phyloP scores from a whole-genome alignment of 2,797 vertebrate genomes.

The Mustela erminea region DNA sequence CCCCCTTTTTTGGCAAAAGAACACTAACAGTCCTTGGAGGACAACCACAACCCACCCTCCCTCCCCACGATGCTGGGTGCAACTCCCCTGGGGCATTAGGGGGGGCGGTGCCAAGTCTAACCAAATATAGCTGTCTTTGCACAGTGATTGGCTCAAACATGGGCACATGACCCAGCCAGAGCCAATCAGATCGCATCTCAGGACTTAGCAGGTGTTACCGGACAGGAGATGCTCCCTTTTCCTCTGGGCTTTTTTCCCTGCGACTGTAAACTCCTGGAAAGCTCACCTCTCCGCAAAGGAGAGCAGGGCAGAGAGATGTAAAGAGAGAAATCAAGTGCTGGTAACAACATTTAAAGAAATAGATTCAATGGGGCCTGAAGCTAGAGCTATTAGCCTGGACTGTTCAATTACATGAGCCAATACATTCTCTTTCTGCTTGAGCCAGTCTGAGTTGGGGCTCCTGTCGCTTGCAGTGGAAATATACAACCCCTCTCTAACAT shows the following conservation, averaged over 20 bases:
- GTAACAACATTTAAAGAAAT: background rate
- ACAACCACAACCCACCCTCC: background rate
- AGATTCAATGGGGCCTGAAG: constrained; percentile 49
- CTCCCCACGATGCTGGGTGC: background rate
- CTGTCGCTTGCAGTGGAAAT: constrained; percentile 65
- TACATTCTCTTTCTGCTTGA: constrained; percentile 56
- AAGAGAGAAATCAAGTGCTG: background rate
- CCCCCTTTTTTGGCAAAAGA: background rate
- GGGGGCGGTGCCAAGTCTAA: no score
- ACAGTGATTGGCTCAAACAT: background rate
- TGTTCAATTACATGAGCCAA: constrained; percentile 52
- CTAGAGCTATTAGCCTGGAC: constrained; percentile 47
- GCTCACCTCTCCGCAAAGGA: background rate
- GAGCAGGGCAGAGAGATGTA: background rate
- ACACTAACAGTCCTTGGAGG: background rate
- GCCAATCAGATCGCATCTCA: background rate
- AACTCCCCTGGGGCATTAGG: background rate
- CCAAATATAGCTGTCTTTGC: background rate
- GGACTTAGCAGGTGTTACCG: rapidly evolving
- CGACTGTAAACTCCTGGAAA: background rate
- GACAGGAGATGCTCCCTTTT: background rate
- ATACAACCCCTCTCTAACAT: background rate
- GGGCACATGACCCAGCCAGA: background rate
- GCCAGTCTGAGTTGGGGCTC: constrained; percentile 55
- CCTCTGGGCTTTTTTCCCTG: background rate